Evolutionary conservation across 2,888 invertebrate genomes (phyloP), one percentile per base, ranked within the genome.

Genomic region (Ochropacha duplaris): DNA sequence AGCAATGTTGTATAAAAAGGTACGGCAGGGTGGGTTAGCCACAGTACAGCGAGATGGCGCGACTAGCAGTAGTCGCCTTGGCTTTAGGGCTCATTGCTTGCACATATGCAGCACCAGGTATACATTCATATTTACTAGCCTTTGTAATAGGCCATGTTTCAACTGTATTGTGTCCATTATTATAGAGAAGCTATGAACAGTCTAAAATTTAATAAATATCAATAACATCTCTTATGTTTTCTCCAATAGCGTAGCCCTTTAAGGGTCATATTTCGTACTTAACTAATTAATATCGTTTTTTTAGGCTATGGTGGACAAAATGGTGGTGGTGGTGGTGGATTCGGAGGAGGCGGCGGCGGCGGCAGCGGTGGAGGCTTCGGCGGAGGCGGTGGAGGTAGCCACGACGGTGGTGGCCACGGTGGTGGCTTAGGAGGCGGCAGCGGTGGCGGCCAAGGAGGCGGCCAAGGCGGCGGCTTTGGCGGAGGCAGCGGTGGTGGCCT

Each of bases 101-200:
- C 75, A 76, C 76, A 12, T 78, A 76, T 68, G 88, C 87, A 50
- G 79, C 85, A 49, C 84, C 90, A 85, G 90, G 90, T 87, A 86
- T 31, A n/a, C 4, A 19, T n/a, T 16, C 31, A 52, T n/a, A 19
- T 3, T 34, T 44, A 44, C 44, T 16, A 44, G 36, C 36, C 8
- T 19, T 19, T 19, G 16, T 8, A 39, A 4, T 16, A 9, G 19
- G 39, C 4, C 44, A 9, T 44, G 19, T 19, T 44, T 9, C 2
- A 44, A 19, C 6, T 39, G 4, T 14, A n/a, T 5, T 4, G 0
- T 36, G 11, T 28, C 28, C 11, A 9, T 1, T 28, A 9, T 26
- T 2, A 26, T 28, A 9, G 28, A 28, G 28, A 28, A 28, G 28
- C 28, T 9, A 28, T 8, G 11, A 0, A 28, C 9, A 8, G 0